A percentile compares a stretch with the other conserved stretches of the same genome.
Evolutionary conservation across 1,140 invertebrate species (phyloP).

Genomic region (Calephelis nemesis): DNA sequence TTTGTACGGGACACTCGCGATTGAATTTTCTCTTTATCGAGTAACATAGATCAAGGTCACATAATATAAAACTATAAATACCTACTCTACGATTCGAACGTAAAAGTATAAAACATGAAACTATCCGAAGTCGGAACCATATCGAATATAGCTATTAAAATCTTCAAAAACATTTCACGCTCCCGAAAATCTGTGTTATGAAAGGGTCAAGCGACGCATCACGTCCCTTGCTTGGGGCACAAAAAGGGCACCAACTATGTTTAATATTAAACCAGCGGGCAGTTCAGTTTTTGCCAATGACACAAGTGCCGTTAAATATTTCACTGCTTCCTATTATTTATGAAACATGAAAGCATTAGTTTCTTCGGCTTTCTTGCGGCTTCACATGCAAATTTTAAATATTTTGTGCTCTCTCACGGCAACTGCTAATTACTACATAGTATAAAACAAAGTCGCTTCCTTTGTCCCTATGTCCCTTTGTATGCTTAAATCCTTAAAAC

Average conservation of each 20-base stretch:
- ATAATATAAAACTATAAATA: too few relatives aligned
- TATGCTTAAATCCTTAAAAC: too few relatives aligned
- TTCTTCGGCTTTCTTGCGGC: too few relatives aligned
- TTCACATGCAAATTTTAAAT: too few relatives aligned
- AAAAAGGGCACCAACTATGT: conserved; percentile 73
- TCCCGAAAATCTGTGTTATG: conserved; percentile 54
- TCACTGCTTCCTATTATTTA: neutral
- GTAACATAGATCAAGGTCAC: too few relatives aligned
- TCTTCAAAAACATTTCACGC: conserved; percentile 48
- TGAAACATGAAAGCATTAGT: neutral
- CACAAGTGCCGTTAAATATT: conserved; percentile 36
- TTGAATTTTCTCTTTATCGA: too few relatives aligned
- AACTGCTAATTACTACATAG: too few relatives aligned
- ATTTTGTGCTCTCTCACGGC: too few relatives aligned
- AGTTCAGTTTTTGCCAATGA: conserved; percentile 60
- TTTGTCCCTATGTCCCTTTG: too few relatives aligned
- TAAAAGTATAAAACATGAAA: conserved; percentile 8
- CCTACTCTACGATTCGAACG: too few relatives aligned
- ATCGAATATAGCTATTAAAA: conserved; percentile 43
- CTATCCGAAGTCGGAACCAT: conserved; percentile 28
- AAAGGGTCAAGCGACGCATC: conserved; percentile 72
- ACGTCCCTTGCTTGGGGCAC: conserved; percentile 44
- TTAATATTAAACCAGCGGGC: conserved; percentile 73
- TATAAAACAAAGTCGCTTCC: too few relatives aligned
- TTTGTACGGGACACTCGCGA: too few relatives aligned